Evolutionary conservation across 2,113 vertebrate species (phyloP).

Genomic region (Lontra canadensis): DNA sequence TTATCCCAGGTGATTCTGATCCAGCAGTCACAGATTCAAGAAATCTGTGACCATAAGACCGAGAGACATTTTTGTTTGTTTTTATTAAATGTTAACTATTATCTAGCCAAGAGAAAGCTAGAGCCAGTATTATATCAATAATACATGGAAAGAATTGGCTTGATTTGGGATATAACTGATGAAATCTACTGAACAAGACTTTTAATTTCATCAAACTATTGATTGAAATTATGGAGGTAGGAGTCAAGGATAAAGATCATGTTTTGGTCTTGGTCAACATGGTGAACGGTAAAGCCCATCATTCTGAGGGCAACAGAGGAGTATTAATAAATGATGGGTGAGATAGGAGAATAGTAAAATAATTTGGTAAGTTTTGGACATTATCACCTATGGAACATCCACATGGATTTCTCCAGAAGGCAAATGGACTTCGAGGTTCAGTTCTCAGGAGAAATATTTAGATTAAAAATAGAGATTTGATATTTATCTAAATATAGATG

Average conservation of each 20-base stretch:
- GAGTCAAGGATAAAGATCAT: neutral
- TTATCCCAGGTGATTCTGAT: neutral
- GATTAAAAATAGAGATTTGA: neutral
- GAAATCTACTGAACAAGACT: neutral
- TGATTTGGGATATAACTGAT: neutral
- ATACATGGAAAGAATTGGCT: neutral
- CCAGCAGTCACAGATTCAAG: neutral
- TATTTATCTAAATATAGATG: neutral
- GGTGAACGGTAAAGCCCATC: neutral
- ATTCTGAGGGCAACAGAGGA: neutral
- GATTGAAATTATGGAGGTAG: neutral
- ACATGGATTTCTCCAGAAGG: neutral
- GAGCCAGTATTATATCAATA: neutral
- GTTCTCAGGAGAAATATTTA: neutral
- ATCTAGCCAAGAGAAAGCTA: neutral
- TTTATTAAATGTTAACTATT: neutral
- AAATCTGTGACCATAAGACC: neutral
- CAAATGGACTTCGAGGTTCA: neutral
- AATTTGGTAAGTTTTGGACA: fast-evolving
- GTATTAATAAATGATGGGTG: neutral
- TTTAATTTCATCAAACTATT: neutral
- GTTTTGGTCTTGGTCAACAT: neutral
- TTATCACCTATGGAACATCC: neutral
- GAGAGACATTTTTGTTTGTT: neutral
- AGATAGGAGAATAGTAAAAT: neutral